These are phyloP conservation scores for Shinisaurus crocodilurus DNA, from an alignment of 2,113 vertebrate genomes.

Conservation along the genomic window DNA sequence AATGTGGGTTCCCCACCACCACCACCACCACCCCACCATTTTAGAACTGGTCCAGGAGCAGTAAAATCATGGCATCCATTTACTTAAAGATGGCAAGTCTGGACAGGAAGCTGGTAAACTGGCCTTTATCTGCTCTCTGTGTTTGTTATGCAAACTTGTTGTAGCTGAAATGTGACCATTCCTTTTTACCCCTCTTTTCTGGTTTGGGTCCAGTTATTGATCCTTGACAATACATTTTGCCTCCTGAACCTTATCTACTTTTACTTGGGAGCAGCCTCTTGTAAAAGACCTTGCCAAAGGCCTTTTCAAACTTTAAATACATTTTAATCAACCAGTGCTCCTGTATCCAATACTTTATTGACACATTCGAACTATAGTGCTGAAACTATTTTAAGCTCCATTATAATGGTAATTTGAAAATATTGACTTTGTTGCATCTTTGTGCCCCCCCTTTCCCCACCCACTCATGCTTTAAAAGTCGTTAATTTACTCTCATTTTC, in stretches of 20 bases:
- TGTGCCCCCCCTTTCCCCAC: neutral
- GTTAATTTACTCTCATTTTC: conserved; percentile 1
- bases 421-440: conserved; percentile 29
- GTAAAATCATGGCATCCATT: neutral
- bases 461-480: neutral
- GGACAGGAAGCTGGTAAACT: neutral
- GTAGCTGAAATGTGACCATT: neutral
- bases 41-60: no score
- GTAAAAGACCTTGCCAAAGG: conserved; percentile 9
- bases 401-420: conserved; percentile 43
- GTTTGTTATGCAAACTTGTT: neutral
- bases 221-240: conserved; percentile 2
- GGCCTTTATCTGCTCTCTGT: neutral
- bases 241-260: neutral
- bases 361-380: conserved; percentile 4
- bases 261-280: neutral
- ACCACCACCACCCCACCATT: no score
- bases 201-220: neutral
- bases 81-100: neutral
- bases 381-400: conserved; percentile 22
- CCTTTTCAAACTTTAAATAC: conserved; percentile 32
- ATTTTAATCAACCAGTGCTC: conserved; percentile 7
- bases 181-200: neutral
- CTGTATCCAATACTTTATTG: conserved; percentile 20
- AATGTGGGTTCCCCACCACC: no score